Conservation (phyloP, 1,140 invertebrate genomes). For the Phymorhynchus buccinoides region DNA sequence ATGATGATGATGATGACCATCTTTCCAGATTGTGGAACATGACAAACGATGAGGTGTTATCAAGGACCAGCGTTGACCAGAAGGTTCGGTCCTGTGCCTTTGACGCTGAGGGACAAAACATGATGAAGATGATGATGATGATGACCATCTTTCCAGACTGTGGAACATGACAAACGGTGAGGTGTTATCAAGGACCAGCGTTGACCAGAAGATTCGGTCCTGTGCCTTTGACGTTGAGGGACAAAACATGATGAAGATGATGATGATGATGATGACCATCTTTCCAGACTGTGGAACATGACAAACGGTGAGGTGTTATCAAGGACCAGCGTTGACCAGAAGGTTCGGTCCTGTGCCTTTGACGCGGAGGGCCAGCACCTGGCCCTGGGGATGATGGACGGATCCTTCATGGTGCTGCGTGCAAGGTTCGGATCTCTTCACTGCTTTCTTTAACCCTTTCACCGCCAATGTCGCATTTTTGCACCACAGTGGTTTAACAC, state of each 20-base stretch:
- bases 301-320: conserved; percentile 66
- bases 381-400: conserved; percentile 71
- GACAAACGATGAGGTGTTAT: conserved; percentile 65
- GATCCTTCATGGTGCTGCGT: conserved; percentile 70
- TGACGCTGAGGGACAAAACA: conserved; percentile 67
- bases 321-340: conserved; percentile 67
- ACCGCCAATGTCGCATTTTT: background rate
- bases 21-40: conserved; percentile 70
- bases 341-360: conserved; percentile 72
- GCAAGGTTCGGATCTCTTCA: conserved; percentile 59
- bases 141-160: too few species aligned
- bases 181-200: conserved; percentile 64
- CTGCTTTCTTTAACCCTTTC: background rate
- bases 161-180: conserved; percentile 70
- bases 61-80: conserved; percentile 67
- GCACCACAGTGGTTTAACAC: too few species aligned
- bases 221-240: conserved; percentile 72
- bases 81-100: conserved; percentile 72
- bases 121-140: conserved; percentile 69
- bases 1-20: too few species aligned
- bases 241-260: too few species aligned
- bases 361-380: conserved; percentile 69
- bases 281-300: conserved; percentile 69
- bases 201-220: conserved; percentile 71
- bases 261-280: too few species aligned